Evolutionary conservation across 2,113 vertebrate species (phyloP).

Genomic region (Aphyosemion australe): DNA sequence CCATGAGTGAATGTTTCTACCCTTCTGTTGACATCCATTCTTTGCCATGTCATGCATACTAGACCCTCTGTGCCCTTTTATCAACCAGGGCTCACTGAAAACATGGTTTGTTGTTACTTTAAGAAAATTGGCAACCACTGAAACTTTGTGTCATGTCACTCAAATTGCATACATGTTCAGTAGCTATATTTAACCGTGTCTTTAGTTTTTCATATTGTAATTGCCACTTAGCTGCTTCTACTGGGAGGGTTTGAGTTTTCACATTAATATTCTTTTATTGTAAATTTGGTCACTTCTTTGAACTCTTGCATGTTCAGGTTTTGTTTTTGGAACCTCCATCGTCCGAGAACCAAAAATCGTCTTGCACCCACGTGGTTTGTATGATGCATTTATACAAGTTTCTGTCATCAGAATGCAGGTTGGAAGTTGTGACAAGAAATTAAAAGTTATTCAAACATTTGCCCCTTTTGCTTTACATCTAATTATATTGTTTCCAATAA

Average conservation of each 20-base stretch:
- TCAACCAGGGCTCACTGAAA: constrained; percentile 66
- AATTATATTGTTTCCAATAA: constrained; percentile 20
- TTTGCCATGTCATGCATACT: constrained; percentile 63
- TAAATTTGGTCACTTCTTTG: constrained; percentile 63
- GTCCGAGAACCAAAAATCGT: constrained; percentile 30
- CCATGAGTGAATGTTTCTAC: constrained; percentile 66
- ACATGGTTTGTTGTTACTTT: constrained; percentile 58
- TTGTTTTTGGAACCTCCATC: constrained; percentile 46
- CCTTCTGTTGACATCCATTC: constrained; percentile 62
- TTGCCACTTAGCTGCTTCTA: constrained; percentile 64
- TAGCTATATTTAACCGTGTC: constrained; percentile 63
- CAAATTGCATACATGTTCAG: constrained; percentile 63
- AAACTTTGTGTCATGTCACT: constrained; percentile 55
- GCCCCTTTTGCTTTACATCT: constrained; percentile 25
- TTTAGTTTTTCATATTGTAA: constrained; percentile 67
- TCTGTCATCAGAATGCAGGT: constrained; percentile 21
- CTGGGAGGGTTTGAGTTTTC: constrained; percentile 41
- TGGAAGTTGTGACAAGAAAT: constrained; percentile 21
- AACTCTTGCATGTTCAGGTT: constrained; percentile 44
- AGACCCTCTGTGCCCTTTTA: constrained; percentile 53
- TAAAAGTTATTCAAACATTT: constrained; percentile 12
- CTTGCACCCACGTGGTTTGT: constrained; percentile 20
- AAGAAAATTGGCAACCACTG: constrained; percentile 63
- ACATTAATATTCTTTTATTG: constrained; percentile 40
- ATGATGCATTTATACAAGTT: constrained; percentile 26